Percentiles rank a stretch among this genome's conserved stretches.
Conservation (phyloP, 2,113 vertebrate genomes). For the Eretmodus cyanostictus region DNA sequence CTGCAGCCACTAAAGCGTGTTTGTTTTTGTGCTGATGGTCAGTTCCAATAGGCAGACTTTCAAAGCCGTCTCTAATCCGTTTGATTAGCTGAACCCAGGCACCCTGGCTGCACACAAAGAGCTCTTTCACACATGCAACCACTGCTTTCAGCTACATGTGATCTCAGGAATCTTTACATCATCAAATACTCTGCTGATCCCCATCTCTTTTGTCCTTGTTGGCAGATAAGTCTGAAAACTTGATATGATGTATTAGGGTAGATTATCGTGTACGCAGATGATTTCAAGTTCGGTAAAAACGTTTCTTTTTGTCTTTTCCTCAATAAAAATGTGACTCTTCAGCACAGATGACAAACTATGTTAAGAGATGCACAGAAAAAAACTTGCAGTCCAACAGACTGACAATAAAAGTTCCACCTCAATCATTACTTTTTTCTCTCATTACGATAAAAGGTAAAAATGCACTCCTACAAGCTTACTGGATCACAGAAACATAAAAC, state of each 20-base stretch:
- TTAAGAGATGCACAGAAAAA: not conserved
- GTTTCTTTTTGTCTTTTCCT: not conserved
- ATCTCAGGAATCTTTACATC: constrained; percentile 66
- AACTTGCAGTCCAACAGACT: not conserved
- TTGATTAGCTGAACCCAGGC: constrained; percentile 72
- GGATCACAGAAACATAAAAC: not conserved
- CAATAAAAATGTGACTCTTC: not conserved
- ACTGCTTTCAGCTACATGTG: constrained; percentile 64
- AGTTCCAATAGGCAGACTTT: constrained; percentile 59
- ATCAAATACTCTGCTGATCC: constrained; percentile 50
- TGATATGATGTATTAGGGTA: not conserved
- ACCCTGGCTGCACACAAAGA: constrained; percentile 66
- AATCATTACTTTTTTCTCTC: not conserved
- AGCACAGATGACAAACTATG: not conserved
- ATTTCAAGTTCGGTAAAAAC: not conserved
- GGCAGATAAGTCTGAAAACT: constrained; percentile 1
- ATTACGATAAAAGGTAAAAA: not conserved
- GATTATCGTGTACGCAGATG: not conserved
- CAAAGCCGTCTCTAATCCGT: constrained; percentile 70
- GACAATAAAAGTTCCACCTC: not conserved
- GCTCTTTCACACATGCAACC: constrained; percentile 65
- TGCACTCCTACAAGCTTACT: not conserved
- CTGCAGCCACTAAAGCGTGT: constrained; percentile 35
- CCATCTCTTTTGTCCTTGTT: not conserved
- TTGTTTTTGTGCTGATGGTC: constrained; percentile 61